phyloP scores from a whole-genome alignment of 64 coral and sea anemone species.

The Dendrophyllia cribrosa region DNA sequence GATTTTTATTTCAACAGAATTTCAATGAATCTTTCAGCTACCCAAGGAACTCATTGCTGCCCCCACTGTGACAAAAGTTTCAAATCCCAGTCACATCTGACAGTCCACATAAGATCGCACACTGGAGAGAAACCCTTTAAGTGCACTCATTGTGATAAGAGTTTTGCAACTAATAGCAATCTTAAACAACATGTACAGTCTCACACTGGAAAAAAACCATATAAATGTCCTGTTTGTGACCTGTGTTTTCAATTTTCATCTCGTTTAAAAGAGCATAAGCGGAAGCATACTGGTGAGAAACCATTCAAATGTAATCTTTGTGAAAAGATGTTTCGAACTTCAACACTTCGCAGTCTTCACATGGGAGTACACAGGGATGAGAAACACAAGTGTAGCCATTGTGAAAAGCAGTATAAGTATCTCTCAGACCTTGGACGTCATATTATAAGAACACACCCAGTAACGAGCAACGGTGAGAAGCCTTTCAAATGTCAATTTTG shows the following conservation, averaged over 20 bases:
- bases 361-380: not conserved
- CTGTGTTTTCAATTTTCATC: not conserved
- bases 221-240: not conserved
- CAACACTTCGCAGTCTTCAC: not conserved
- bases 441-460: not conserved
- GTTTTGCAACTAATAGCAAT: too few relatives aligned
- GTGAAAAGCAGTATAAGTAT: not conserved
- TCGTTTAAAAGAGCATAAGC: not conserved
- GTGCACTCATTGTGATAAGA: too few relatives aligned
- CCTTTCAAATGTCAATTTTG: not conserved
- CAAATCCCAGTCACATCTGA: not conserved
- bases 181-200: not conserved
- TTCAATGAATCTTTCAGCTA: too few relatives aligned
- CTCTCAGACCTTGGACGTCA: not conserved
- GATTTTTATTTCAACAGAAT: too few relatives aligned
- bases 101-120: not conserved
- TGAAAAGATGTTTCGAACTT: not conserved
- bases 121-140: not conserved
- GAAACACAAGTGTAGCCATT: not conserved
- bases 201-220: not conserved
- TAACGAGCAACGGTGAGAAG: not conserved
- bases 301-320: not conserved
- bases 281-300: not conserved
- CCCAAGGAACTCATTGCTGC: not conserved
- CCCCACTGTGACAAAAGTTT: not conserved